Evolutionary conservation across 2,113 vertebrate species (phyloP), one percentile per base, ranked within the genome.

Genomic region (Accipiter virgatus): DNA sequence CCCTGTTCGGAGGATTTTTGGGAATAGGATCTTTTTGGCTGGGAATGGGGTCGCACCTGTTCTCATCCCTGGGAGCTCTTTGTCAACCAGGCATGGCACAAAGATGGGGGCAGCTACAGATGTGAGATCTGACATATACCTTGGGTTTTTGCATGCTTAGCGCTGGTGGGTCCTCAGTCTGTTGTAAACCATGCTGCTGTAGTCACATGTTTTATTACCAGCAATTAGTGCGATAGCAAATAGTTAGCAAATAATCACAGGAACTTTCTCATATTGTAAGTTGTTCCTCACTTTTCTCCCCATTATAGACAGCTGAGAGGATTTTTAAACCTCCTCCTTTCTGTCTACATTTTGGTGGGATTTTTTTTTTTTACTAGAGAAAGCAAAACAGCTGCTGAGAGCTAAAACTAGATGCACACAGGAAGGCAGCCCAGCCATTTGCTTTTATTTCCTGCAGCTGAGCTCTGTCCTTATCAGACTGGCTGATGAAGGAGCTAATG

Each of bases 71-170:
- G 31, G 7, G 21, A 87, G 26, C 12, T 58, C 12, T 66, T 5
- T 67, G 20, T 55, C 10, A 1, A 13, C n/a, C 52, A 71, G n/a
- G 15, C 29, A 17, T 23, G 23, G 21, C n/a, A 31, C 43, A 62
- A 65, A 72, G 52, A 22, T 1, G 4, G 65, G 32, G 36, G 22
- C 34, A 89, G 23, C 52, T 77, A 21, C 16, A n/a, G 14, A 20
- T 70, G 31, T 40, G 38, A 81, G 40, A 34, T 62, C 21, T 68
- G 12, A 32, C 34, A 27, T 20, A 32, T 65, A 34, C 68, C 38
- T 31, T 56, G 65, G 47, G 16, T 16, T 73, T 88, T 74, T 79
- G 38, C 34, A 25, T 0, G 0, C 2, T 47, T 68, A 43, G 23
- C 1, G 3, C 34, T 65, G 8, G 50, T 67, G 47, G 6, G 17